These are phyloP conservation scores for Hippolais icterina DNA, from an alignment of 2,113 vertebrate species.

Conservation along the genomic window DNA sequence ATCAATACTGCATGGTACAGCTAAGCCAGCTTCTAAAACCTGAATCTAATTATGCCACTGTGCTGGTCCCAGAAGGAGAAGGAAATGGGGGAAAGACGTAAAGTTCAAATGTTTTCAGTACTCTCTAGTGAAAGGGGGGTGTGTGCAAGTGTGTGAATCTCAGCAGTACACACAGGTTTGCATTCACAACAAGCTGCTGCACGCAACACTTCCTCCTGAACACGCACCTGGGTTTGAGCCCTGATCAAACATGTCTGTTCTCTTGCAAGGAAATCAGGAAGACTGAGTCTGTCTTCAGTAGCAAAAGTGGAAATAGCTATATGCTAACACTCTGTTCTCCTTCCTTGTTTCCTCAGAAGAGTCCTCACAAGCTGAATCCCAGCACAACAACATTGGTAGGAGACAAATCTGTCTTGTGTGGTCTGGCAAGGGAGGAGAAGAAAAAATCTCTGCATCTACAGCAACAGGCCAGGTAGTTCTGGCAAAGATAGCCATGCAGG, in stretches of 20 bases:
- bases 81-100: background rate
- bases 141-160: background rate
- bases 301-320: background rate
- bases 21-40: background rate
- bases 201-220: background rate
- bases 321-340: background rate
- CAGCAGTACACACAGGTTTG: background rate
- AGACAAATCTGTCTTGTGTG: background rate
- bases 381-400: background rate
- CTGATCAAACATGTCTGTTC: fast-evolving
- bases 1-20: background rate
- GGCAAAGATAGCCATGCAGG: background rate
- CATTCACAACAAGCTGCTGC: background rate
- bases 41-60: background rate
- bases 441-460: background rate
- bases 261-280: background rate
- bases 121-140: background rate
- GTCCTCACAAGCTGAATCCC: background rate
- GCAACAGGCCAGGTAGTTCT: background rate
- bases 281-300: background rate
- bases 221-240: fast-evolving
- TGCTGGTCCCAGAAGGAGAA: background rate
- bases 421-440: background rate
- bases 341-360: background rate
- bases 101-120: background rate